Conservation (phyloP, 2,797 vertebrate species). For the Iguana delicatissima region DNA sequence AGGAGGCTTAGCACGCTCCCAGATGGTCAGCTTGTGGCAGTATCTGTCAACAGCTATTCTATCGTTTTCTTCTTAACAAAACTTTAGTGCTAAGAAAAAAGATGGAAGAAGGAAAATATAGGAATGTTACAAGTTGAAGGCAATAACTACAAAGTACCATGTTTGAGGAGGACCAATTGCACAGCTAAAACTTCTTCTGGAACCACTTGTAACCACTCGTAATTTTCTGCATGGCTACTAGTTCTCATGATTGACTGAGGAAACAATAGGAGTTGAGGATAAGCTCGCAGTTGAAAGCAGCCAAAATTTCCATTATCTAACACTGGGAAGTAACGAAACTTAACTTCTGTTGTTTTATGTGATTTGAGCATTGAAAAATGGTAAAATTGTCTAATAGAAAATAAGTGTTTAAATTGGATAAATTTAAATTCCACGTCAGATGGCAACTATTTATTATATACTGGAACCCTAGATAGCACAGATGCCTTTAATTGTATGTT, state of each 20-base stretch:
- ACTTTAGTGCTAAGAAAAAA: background rate
- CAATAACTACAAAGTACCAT: background rate
- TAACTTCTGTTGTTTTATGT: background rate
- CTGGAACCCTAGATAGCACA: background rate
- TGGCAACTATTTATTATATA: conserved; percentile 1
- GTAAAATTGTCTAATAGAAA: background rate
- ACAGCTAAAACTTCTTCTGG: background rate
- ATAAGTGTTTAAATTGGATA: background rate
- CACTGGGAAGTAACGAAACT: background rate
- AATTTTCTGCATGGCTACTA: background rate
- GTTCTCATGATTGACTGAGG: too few relatives aligned
- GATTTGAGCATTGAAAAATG: background rate
- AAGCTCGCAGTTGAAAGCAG: background rate
- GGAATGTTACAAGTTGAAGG: too few relatives aligned
- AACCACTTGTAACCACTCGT: background rate
- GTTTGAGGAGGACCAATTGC: background rate
- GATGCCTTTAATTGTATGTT: background rate
- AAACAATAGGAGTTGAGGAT: background rate
- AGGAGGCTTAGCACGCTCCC: background rate
- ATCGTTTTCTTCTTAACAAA: background rate
- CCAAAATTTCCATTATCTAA: background rate
- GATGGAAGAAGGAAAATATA: background rate
- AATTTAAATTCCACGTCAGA: conserved; percentile 1
- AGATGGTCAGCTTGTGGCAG: background rate
- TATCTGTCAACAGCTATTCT: background rate